Conservation (phyloP, 2,888 invertebrate genomes). For the Drosophila prostipennis region DNA sequence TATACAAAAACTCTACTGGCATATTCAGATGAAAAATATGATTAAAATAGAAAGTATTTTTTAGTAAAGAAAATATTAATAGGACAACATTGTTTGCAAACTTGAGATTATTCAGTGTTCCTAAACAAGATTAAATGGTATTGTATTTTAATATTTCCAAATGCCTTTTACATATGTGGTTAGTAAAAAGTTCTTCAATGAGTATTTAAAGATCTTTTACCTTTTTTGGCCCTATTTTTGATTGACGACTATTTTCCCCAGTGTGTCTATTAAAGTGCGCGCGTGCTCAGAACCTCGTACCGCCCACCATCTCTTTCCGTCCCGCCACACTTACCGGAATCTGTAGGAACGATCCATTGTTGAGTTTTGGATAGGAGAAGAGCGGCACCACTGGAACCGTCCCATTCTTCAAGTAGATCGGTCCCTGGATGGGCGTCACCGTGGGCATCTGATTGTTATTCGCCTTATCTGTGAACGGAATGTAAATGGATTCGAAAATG, state of each 20-base stretch:
- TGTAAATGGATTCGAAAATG: conserved; percentile 26
- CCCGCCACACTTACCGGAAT: conserved; percentile 90
- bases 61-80: no score
- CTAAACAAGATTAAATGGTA: no score
- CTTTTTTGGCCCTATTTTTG: not conserved
- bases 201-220: no score
- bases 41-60: no score
- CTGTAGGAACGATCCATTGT: conserved; percentile 94
- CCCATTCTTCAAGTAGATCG: conserved; percentile 93
- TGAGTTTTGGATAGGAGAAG: conserved; percentile 92
- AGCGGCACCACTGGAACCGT: conserved; percentile 94
- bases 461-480: conserved; percentile 54
- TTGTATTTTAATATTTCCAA: no score
- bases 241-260: not conserved
- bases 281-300: conserved; percentile 43
- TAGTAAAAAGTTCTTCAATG: no score
- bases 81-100: no score
- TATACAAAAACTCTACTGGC: no score
- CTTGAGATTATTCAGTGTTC: no score
- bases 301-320: conserved; percentile 2
- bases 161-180: no score
- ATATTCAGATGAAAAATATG: no score
- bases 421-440: conserved; percentile 94
- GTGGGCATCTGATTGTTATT: conserved; percentile 84
- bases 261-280: conserved; percentile 48